Evolutionary conservation across 2,888 invertebrate genomes (phyloP), one percentile per base, ranked within the genome.

Genomic region (Drosophila melanosoma): DNA sequence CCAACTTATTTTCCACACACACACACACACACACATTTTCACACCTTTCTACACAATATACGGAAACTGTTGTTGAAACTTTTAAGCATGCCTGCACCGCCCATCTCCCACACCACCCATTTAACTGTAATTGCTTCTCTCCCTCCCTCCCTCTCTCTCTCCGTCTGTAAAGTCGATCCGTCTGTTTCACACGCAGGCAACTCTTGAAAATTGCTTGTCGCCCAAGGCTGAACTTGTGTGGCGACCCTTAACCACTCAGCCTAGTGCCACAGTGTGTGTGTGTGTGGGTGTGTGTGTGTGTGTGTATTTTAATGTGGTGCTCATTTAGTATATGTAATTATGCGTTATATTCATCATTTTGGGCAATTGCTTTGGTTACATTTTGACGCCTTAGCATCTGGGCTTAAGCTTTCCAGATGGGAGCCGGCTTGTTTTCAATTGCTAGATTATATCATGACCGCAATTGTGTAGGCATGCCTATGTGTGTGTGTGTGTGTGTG

Each of bases 21-120:
- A 29, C 29, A 29, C n/a, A n/a, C n/a, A n/a, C n/a, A 75, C 60
- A 69, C 29, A 29, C 29, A 29, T 68, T 69, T 73, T 76, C 76
- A 76, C 81, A 81, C 76, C 62, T 57, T 71, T 72, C 75, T 60
- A 59, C 51, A 78, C 80, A 75, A 85, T 76, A 73, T 77, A 78
- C 89, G 86, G 81, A 79, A 89, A 79, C 74, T 78, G 80, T 77
- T 77, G 79, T 71, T 76, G 73, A 76, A 71, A 76, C 45, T 81
- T 68, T 58, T 74, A 74, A 76, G 87, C 82, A 79, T 79, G 84
- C 63, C 65, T 62, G 66, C 45, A 52, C 64, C 52, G n/a, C 35
- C 36, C 23, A 20, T 45, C 15, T 15, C 2, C 7, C 45, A 45
- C 23, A 15, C 15, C 45, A 32, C 20, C 35, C 32, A 8, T 45